These are phyloP conservation scores for Villa cingulata DNA, from an alignment of 2,888 invertebrate genomes.

Conservation along the genomic window DNA sequence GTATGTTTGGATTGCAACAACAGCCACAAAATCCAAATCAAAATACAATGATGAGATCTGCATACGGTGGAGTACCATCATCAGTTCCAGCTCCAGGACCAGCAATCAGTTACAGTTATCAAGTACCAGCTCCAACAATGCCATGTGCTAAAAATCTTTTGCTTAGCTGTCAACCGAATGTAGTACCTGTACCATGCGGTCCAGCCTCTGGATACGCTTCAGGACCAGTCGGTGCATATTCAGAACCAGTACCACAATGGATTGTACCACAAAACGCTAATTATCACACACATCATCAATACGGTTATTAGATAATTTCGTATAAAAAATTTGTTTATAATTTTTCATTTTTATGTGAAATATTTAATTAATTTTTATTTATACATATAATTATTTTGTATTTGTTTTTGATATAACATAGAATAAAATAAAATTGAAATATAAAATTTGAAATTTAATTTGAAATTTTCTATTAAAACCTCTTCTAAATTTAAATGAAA, in stretches of 20 bases:
- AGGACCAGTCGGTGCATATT: neutral
- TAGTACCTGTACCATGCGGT: conserved; percentile 6
- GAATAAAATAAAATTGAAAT: no score
- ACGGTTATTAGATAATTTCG: neutral
- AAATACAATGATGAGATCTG: neutral
- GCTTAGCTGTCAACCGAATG: conserved; percentile 5
- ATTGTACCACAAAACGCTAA: neutral
- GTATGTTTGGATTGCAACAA: neutral
- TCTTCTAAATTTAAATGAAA: no score
- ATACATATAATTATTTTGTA: no score
- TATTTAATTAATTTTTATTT: no score
- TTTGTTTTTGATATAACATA: no score
- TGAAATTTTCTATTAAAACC: no score
- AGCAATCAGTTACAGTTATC: neutral
- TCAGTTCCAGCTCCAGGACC: neutral
- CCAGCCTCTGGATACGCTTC: neutral
- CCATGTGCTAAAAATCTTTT: conserved; percentile 7
- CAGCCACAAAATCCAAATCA: neutral
- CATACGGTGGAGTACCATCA: neutral
- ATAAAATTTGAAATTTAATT: no score
- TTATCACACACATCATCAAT: neutral
- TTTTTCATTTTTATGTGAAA: no score
- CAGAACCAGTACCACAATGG: neutral
- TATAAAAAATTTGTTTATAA: no score
- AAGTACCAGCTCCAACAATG: neutral